phyloP scores from a whole-genome alignment of 2,888 invertebrate species.

The Diarsia mendica region DNA sequence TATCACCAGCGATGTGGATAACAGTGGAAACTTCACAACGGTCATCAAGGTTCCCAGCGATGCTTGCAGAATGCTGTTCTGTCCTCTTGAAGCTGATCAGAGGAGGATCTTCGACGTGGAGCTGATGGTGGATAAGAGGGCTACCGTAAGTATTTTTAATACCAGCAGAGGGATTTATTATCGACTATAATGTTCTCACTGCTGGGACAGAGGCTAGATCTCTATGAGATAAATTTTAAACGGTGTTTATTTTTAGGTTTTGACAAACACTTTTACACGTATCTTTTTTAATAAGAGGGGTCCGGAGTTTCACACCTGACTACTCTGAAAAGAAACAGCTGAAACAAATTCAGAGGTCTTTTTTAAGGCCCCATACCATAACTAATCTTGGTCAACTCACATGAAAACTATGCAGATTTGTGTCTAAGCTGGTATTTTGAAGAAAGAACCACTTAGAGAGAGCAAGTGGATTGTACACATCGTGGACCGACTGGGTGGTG shows the following conservation, averaged over 20 bases:
- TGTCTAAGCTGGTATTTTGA: too few species aligned
- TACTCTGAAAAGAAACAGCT: too few species aligned
- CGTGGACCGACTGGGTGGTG: not conserved
- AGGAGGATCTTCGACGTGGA: slow-evolving; percentile 75
- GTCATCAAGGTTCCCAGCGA: slow-evolving; percentile 67
- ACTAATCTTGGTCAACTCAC: too few species aligned
- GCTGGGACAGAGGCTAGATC: not conserved
- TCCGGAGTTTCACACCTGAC: too few species aligned
- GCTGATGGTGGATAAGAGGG: slow-evolving; percentile 72
- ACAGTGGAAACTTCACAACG: slow-evolving; percentile 70
- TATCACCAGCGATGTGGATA: slow-evolving; percentile 73
- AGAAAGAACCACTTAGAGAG: too few species aligned
- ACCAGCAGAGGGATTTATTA: not conserved
- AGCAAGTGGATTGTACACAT: not conserved
- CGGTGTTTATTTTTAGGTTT: too few species aligned
- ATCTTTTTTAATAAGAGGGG: too few species aligned
- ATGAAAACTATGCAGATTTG: too few species aligned
- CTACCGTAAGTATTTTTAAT: slow-evolving; percentile 68
- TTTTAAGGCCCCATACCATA: too few species aligned
- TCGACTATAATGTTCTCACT: not conserved
- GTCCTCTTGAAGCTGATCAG: slow-evolving; percentile 74
- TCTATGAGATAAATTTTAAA: too few species aligned
- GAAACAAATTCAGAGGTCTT: too few species aligned
- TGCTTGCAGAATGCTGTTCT: slow-evolving; percentile 73
- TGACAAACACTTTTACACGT: too few species aligned